Percentiles rank a stretch among this genome's conserved stretches.
These are phyloP conservation scores for Candoia aspera DNA, from an alignment of 2,113 vertebrate species.

Conservation along the genomic window DNA sequence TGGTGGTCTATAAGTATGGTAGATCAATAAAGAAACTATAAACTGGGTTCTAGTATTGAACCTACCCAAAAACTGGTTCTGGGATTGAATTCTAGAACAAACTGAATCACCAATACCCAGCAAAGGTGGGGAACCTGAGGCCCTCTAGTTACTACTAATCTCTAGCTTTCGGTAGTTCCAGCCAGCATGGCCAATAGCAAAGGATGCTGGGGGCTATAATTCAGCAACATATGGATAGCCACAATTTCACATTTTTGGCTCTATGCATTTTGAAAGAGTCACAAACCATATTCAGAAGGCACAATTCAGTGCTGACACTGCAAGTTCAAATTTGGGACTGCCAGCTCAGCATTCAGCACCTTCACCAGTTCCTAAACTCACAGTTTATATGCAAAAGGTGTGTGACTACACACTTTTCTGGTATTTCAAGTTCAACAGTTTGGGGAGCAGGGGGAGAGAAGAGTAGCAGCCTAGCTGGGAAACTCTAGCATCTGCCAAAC, in stretches of 20 bases:
- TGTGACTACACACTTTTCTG: conserved; percentile 58
- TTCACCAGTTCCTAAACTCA: not conserved
- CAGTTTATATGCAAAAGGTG: not conserved
- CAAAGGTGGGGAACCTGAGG: not conserved
- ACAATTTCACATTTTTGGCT: not conserved
- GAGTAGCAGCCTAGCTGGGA: not conserved
- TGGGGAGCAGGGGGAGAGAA: not conserved
- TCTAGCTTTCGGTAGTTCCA: not conserved
- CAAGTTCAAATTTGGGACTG: conserved; percentile 2
- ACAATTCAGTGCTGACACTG: not conserved
- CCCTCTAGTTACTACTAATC: not conserved
- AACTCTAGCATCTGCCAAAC: not conserved
- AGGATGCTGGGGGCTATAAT: not conserved
- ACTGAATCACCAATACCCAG: not conserved
- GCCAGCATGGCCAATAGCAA: not conserved
- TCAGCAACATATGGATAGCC: not conserved
- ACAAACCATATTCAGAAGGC: not conserved
- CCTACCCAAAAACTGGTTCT: not conserved
- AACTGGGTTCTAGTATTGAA: not conserved
- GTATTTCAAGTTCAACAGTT: conserved; percentile 66
- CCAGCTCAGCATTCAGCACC: not conserved
- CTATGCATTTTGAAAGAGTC: not conserved
- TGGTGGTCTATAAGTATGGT: not conserved
- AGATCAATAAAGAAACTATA: not conserved
- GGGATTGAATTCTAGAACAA: not conserved